phyloP scores from a whole-genome alignment of 2,113 vertebrate genomes.

The Gopherus evgoodei region DNA sequence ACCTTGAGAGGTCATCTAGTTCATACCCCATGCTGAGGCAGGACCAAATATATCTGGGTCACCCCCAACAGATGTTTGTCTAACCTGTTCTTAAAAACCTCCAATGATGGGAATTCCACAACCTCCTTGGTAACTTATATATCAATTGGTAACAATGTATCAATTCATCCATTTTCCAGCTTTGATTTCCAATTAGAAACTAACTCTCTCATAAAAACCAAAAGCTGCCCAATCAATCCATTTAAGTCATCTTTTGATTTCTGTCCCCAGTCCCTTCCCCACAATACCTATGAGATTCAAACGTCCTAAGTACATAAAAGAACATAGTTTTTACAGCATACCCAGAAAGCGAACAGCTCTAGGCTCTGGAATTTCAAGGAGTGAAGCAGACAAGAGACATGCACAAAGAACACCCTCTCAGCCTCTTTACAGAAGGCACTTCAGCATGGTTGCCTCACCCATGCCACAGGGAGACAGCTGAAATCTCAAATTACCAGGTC shows the following conservation, averaged over 20 bases:
- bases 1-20: not conserved
- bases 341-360: not conserved
- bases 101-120: not conserved
- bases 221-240: not conserved
- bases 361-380: not conserved
- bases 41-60: not conserved
- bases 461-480: not conserved
- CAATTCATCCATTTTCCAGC: not conserved
- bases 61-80: not conserved
- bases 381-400: not conserved
- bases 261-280: not conserved
- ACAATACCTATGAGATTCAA: not conserved
- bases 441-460: not conserved
- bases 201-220: not conserved
- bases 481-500: not conserved
- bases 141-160: not conserved
- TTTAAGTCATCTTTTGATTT: not conserved
- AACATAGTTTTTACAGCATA: not conserved
- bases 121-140: not conserved
- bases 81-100: not conserved
- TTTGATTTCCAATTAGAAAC: not conserved
- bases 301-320: not conserved
- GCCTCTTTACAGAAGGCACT: not conserved
- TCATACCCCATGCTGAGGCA: no score
- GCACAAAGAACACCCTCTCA: not conserved